Evolutionary conservation across 2,888 invertebrate species (phyloP).

Genomic region (Lithophane socia): DNA sequence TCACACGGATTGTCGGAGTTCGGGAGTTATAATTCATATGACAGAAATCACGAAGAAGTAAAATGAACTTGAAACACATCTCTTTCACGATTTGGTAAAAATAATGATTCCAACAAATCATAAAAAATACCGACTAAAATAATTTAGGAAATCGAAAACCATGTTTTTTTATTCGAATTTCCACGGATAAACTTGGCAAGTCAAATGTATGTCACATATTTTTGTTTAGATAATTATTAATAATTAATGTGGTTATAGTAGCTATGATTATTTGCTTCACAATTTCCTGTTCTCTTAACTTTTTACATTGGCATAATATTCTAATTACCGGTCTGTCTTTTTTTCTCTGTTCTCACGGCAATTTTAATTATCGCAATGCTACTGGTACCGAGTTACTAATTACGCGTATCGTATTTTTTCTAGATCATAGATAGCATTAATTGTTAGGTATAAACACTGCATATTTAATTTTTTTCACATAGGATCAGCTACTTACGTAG

Average conservation of each 20-base stretch:
- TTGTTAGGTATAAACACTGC: constrained; percentile 19
- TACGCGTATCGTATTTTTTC: constrained; percentile 40
- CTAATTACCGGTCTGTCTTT: constrained; percentile 29
- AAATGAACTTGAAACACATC: background rate
- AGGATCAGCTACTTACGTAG: background rate
- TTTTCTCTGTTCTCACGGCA: constrained; percentile 55
- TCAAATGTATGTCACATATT: no score
- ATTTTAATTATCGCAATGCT: constrained; percentile 44
- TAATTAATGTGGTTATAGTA: background rate
- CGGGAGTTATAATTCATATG: background rate
- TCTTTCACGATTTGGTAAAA: background rate
- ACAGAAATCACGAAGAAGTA: background rate
- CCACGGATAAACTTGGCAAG: no score
- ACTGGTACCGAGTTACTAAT: constrained; percentile 22
- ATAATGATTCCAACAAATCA: no score
- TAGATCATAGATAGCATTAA: constrained; percentile 36
- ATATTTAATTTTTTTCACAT: background rate
- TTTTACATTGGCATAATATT: constrained; percentile 19
- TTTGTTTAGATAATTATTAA: background rate
- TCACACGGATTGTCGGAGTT: constrained; percentile 7
- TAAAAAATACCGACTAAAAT: background rate
- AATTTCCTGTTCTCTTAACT: constrained; percentile 15
- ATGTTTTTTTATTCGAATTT: background rate
- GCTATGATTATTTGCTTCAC: constrained; percentile 9
- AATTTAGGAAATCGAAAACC: background rate